Evolutionary conservation across 2,888 invertebrate genomes (phyloP).

Genomic region (Fissipunctia ypsillon): DNA sequence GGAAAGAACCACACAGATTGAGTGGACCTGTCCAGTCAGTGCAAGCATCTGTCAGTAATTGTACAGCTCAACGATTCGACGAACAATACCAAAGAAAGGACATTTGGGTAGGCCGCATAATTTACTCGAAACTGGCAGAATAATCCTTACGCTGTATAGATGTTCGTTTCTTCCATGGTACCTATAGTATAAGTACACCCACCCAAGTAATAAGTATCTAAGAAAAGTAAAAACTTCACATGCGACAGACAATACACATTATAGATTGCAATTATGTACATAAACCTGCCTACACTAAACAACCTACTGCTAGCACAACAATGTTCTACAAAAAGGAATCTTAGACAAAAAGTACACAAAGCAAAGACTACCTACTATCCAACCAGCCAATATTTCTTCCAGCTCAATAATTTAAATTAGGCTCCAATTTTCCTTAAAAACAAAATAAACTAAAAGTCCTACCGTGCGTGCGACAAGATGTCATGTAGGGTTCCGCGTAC

Average conservation of each 20-base stretch:
- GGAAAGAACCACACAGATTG: too few relatives aligned
- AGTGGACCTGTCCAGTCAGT: too few relatives aligned
- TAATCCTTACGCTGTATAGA: too few relatives aligned
- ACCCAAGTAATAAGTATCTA: too few relatives aligned
- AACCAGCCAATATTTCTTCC: conserved; percentile 54
- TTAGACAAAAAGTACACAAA: conserved; percentile 39
- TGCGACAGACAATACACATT: neutral
- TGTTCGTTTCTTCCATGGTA: too few relatives aligned
- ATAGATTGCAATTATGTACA: neutral
- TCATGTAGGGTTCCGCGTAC: conserved; percentile 31
- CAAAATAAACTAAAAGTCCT: conserved; percentile 44
- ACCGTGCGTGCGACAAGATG: conserved; percentile 25
- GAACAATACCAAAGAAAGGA: too few relatives aligned
- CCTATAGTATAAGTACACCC: too few relatives aligned
- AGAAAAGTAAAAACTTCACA: too few relatives aligned
- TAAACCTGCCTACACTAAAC: neutral
- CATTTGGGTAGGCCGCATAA: too few relatives aligned
- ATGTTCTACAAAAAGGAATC: conserved; percentile 43
- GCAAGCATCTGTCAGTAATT: too few relatives aligned
- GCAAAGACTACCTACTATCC: conserved; percentile 6
- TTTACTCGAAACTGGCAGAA: too few relatives aligned
- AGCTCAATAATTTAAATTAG: conserved; percentile 67
- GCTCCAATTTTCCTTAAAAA: conserved; percentile 60
- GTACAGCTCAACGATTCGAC: too few relatives aligned
- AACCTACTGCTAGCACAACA: neutral